Conservation (phyloP, 2,113 vertebrate species). For the Chionis minor region DNA sequence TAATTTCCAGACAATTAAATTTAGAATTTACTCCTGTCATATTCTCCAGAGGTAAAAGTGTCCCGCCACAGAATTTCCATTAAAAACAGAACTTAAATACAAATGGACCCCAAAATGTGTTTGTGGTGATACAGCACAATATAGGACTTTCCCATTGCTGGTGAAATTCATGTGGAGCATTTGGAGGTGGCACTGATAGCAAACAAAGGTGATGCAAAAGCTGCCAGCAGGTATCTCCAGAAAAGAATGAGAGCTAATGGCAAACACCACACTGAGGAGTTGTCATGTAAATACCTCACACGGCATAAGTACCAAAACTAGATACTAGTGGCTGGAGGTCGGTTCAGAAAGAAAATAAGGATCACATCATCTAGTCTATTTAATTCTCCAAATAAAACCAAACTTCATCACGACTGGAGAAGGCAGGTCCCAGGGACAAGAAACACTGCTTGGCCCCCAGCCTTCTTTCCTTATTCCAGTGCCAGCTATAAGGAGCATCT, state of each 20-base stretch:
- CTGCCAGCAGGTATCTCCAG: neutral
- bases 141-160: neutral
- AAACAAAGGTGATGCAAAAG: neutral
- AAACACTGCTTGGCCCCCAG: neutral
- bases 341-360: neutral
- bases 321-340: neutral
- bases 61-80: neutral
- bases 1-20: neutral
- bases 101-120: neutral
- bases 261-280: neutral
- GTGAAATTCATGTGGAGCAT: neutral
- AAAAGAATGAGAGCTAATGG: neutral
- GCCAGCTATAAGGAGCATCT: neutral
- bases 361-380: neutral
- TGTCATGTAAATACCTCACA: neutral
- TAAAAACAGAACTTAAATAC: neutral
- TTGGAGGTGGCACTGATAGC: neutral
- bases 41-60: neutral
- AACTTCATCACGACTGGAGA: neutral
- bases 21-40: neutral
- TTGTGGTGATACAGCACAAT: neutral
- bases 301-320: neutral
- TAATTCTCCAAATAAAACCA: neutral
- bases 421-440: neutral
- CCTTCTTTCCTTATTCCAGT: neutral